Conservation (phyloP, 2,888 invertebrate species). For the Desoria tigrina region DNA sequence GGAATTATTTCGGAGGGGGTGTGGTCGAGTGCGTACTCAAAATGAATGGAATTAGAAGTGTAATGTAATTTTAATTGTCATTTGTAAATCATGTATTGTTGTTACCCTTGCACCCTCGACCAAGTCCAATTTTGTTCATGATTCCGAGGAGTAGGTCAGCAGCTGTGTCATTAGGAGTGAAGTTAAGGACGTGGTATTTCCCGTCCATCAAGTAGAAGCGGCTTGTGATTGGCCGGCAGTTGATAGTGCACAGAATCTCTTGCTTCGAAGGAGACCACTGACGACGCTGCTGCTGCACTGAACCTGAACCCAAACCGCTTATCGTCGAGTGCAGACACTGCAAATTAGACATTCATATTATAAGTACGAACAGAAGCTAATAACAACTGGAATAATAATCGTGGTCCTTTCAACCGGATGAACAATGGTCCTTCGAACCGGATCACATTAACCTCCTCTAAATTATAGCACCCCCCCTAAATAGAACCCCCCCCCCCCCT, state of each 20-base stretch:
- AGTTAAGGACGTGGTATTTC: conserved; percentile 91
- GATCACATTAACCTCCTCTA: too few species aligned
- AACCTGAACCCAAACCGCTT: conserved; percentile 58
- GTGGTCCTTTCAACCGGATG: too few species aligned
- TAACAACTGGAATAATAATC: too few species aligned
- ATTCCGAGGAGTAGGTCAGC: conserved; percentile 84
- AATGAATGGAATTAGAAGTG: too few species aligned
- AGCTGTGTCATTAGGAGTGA: conserved; percentile 89
- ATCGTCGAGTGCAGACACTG: conserved; percentile 72
- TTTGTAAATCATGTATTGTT: too few species aligned
- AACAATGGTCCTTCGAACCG: too few species aligned
- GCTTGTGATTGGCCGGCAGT: conserved; percentile 85
- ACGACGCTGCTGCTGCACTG: conserved; percentile 61
- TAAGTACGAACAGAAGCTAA: not conserved
- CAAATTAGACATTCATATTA: conserved; percentile 45
- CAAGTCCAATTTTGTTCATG: conserved; percentile 85
- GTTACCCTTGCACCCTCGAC: too few species aligned
- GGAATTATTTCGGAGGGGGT: too few species aligned
- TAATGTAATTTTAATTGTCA: too few species aligned
- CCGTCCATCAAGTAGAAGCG: conserved; percentile 91
- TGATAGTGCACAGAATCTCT: conserved; percentile 89
- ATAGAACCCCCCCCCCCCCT: too few species aligned
- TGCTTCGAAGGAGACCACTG: conserved; percentile 89
- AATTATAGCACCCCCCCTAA: too few species aligned
- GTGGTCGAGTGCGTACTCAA: too few species aligned